Percentiles rank a stretch among this genome's conserved stretches.
Evolutionary conservation across 1,140 invertebrate species (phyloP).

Genomic region (Drosophila malerkotliana): DNA sequence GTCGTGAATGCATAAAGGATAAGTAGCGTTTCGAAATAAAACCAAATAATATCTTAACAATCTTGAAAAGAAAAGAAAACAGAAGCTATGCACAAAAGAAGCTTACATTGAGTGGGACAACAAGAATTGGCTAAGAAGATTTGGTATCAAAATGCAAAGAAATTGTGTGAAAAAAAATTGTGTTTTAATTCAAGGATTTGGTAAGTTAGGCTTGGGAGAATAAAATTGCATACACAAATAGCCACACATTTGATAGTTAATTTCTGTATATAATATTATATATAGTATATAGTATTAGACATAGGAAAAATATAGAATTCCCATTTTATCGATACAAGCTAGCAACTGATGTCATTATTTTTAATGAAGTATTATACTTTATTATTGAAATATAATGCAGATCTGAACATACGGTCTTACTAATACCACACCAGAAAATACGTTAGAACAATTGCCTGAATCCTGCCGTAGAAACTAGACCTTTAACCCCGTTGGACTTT

Average conservation of each 20-base stretch:
- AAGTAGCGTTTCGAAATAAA: slow-evolving; percentile 30
- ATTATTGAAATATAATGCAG: too few species aligned
- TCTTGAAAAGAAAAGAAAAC: slow-evolving; percentile 3
- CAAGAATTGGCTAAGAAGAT: slow-evolving; percentile 18
- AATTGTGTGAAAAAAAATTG: neutral
- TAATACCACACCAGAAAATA: neutral
- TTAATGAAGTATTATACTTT: too few species aligned
- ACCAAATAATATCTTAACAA: slow-evolving; percentile 18
- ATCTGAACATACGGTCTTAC: too few species aligned
- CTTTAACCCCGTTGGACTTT: slow-evolving; percentile 37
- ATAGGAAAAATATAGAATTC: too few species aligned
- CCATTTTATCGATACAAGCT: too few species aligned
- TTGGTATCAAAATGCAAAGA: slow-evolving; percentile 14
- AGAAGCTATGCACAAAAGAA: neutral
- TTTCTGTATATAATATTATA: too few species aligned
- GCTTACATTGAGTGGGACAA: neutral
- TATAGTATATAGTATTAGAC: too few species aligned
- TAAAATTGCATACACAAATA: neutral
- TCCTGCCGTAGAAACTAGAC: slow-evolving; percentile 2
- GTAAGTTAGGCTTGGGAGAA: neutral
- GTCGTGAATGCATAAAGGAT: slow-evolving; percentile 46
- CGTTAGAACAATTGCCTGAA: neutral
- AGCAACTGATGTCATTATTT: too few species aligned
- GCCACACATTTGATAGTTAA: too few species aligned
- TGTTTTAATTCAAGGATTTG: neutral